These are phyloP conservation scores for Canis aureus DNA, from an alignment of 2,113 vertebrate genomes.

Conservation along the genomic window DNA sequence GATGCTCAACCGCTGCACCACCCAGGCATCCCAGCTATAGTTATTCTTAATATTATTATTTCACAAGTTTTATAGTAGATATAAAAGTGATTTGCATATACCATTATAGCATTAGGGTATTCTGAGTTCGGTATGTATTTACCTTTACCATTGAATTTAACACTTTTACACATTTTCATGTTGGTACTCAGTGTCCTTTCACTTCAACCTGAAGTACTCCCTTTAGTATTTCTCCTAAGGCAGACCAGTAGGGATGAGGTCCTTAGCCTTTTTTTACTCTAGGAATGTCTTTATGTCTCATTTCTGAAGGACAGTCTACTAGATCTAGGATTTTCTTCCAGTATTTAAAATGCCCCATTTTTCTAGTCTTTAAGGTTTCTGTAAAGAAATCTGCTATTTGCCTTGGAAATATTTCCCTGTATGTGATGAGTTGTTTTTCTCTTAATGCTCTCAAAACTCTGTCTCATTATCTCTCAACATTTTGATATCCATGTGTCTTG, in stretches of 20 bases:
- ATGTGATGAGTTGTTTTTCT: neutral
- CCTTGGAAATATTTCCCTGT: neutral
- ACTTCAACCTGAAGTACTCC: neutral
- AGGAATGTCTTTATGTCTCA: neutral
- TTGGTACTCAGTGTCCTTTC: neutral
- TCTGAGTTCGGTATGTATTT: neutral
- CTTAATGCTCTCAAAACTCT: neutral
- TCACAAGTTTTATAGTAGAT: neutral
- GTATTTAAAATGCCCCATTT: neutral
- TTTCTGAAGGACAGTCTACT: neutral
- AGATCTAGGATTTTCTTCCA: neutral
- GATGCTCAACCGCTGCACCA: no score
- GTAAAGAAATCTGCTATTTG: neutral
- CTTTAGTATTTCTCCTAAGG: neutral
- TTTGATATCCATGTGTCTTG: neutral
- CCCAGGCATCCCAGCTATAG: neutral
- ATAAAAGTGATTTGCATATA: neutral
- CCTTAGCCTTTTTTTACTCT: neutral
- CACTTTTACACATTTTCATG: neutral
- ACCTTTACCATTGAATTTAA: neutral
- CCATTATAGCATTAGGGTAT: neutral
- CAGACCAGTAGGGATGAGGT: neutral
- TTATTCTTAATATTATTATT: neutral
- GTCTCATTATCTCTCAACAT: neutral
- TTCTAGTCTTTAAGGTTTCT: neutral